Evolutionary conservation across 2,888 invertebrate species (phyloP), one percentile per base, ranked within the genome.

Genomic region (Caenorhabditis sulstoni): DNA sequence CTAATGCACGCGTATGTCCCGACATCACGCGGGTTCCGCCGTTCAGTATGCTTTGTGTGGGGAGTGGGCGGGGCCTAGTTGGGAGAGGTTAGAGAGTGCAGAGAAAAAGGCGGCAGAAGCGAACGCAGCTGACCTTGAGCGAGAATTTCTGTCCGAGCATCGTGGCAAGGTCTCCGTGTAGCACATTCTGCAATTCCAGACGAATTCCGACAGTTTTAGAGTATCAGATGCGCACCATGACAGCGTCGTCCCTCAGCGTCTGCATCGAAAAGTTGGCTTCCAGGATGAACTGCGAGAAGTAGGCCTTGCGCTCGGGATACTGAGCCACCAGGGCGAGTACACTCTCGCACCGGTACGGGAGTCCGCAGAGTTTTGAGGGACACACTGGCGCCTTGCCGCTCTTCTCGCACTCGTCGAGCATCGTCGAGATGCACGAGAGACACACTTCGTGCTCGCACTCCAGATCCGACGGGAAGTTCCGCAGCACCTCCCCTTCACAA

Each of bases 401-500:
- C 45, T 66, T 75, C 49, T 82, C 81, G 58, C 85, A 85, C 50
- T 82, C 83, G 53, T 79, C 80, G 45, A 87, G 73, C 66, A 80
- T 83, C 20, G 61, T 37, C 47, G 70, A 73, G 47, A 87, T 59
- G 57, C 87, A 87, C 16, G 58, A 61, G 8, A 85, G 22, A 65
- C 87, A 87, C 11, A 85, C 83, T 11, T 83, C 84, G 59, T 87
- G 87, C n/a, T 87, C 87, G 64, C 87, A 87, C 55, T 87, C 87
- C 23, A 74, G 71, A 57, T 86, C 87, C 23, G 86, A 85, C 18
- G 87, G 87, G 45, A 87, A 87, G 58, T 86, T 86, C 14, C 84
- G 79, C 44, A 87, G 73, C 4, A 84, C 83, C 53, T 86, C 85
- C 0, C 84, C 82, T 22, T 82, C 84, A 59, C 87, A 87, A 18